Evolutionary conservation across 1,140 invertebrate genomes (phyloP).

Genomic region (Heterodera carotae): DNA sequence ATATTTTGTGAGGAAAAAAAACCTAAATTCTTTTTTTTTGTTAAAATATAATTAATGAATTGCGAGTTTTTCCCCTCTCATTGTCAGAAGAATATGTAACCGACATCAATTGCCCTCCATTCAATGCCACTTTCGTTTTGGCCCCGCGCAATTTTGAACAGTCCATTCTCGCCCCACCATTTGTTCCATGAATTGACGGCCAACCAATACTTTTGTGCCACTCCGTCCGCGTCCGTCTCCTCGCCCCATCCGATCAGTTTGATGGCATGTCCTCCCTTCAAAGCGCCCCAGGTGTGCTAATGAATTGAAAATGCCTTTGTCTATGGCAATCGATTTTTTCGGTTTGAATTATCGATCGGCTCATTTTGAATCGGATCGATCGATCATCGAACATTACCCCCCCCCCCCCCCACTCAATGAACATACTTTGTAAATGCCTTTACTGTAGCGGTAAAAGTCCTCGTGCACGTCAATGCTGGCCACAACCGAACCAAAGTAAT

Average conservation of each 20-base stretch:
- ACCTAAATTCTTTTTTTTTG: no score
- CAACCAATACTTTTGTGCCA: conserved; percentile 5
- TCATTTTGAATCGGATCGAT: no score
- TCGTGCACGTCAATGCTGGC: not conserved
- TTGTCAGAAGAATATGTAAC: not conserved
- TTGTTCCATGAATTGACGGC: conserved; percentile 11
- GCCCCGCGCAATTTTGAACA: conserved; percentile 82
- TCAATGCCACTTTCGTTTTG: conserved; percentile 83
- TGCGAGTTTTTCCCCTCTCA: not conserved
- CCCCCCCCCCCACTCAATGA: no score
- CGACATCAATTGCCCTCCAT: conserved; percentile 23
- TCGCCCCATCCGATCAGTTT: conserved; percentile 15
- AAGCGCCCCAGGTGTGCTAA: not conserved
- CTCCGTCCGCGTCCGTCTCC: not conserved
- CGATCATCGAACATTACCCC: no score
- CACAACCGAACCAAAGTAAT: not conserved
- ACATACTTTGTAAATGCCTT: not conserved
- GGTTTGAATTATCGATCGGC: no score
- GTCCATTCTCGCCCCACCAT: conserved; percentile 76
- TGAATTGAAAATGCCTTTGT: not conserved
- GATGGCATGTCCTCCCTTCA: not conserved
- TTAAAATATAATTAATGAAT: no score
- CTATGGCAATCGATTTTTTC: no score
- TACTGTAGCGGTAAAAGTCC: not conserved
- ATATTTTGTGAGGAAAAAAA: no score